phyloP scores from a whole-genome alignment of 2,888 invertebrate species.

The Epirrhoe tristata region DNA sequence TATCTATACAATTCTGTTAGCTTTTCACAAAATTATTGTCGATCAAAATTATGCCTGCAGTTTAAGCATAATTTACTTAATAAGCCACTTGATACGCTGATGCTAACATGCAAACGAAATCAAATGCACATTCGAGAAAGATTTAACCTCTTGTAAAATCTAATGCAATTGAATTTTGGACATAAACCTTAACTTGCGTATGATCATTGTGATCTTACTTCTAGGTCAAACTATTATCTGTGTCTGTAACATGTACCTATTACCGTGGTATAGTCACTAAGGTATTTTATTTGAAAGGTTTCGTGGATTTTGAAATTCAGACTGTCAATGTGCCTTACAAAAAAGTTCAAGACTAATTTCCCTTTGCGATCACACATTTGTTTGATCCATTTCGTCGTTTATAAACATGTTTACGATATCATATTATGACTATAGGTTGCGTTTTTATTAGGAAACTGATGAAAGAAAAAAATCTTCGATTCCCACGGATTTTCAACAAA shows the following conservation, averaged over 20 bases:
- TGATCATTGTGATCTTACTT: constrained; percentile 7
- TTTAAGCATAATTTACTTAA: constrained; percentile 7
- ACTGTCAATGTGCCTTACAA: not conserved
- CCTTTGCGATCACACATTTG: too few relatives aligned
- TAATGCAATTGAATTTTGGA: constrained; percentile 32
- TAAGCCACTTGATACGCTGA: constrained; percentile 4
- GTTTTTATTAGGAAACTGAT: too few relatives aligned
- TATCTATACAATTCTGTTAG: not conserved
- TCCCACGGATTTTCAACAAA: not conserved
- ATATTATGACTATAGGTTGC: too few relatives aligned
- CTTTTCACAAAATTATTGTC: not conserved
- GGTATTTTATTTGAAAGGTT: too few relatives aligned
- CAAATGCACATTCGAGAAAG: constrained; percentile 32
- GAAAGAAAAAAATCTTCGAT: not conserved
- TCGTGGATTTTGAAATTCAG: not conserved
- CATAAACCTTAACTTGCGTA: constrained; percentile 14
- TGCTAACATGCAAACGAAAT: constrained; percentile 29
- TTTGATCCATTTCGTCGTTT: too few relatives aligned
- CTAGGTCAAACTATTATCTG: too few relatives aligned
- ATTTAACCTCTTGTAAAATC: constrained; percentile 26
- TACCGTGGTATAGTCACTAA: not conserved
- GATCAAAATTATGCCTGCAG: constrained; percentile 3
- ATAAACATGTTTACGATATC: too few relatives aligned
- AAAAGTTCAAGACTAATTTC: too few relatives aligned
- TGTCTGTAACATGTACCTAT: not conserved